Base-by-base conservation (phyloP, 2,888 invertebrate genomes). In the Pammene aurita region DNA sequence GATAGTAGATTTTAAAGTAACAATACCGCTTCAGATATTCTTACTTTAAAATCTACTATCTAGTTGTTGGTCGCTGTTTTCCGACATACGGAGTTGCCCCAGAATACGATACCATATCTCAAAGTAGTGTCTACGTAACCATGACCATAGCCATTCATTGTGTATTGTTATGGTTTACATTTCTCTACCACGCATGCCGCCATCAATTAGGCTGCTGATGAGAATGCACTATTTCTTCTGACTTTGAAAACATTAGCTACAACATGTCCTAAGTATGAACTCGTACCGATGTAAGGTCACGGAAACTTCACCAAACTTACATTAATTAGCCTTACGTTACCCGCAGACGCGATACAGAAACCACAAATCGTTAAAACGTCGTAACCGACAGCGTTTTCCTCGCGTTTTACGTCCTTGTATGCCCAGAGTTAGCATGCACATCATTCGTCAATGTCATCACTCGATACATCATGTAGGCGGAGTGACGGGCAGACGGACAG, bases 381-480 rank as follows among this genome's bases (percentile, higher is more conserved):
- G 44, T 58, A 58, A 44, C n/a, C 10, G 58, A 44, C 58, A 58
- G 6, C n/a, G 10, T 34, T 44, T 9, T 14, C 14, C 10, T 1
- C 7, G 34, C 44, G 2, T 14, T n/a, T 10, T 34, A 34, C 14
- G 26, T 2, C 42, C n/a, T 58, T 58, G 7, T 26, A 10, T 26
- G 2, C 9, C n/a, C 0, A 41, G 0, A 0, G 58, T 14, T 26
- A n/a, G 26, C 5, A 58, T 54, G 46, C 44, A 46, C 46, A 41
- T 48, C 61, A 67, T 67, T 55, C 55, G 55, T 67, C 67, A 67
- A 44, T 41, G 67, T 67, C 67, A 26, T 6, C 61, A 11, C 38
- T 62, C 67, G 55, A 67, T 67, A 56, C 54, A 67, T 67, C 67
- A 67, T 62, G 46, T 46, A 48, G 46, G 46, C 46, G 13, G 50